phyloP scores from a whole-genome alignment of 2,113 vertebrate genomes.

The Dinomys branickii region DNA sequence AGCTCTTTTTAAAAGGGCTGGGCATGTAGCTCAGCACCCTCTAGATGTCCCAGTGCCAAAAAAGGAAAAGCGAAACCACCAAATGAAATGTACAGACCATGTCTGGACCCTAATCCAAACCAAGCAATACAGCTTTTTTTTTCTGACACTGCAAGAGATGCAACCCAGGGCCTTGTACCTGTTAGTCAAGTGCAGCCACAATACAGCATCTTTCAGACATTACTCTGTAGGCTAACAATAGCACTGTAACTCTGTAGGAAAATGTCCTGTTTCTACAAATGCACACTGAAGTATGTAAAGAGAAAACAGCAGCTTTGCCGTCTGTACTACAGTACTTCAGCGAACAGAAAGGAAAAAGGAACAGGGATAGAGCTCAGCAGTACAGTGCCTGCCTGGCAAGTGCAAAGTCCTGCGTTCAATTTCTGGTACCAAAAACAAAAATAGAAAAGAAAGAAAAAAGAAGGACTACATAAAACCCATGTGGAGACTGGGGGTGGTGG shows the following conservation, averaged over 20 bases:
- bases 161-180: neutral
- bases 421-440: too few relatives aligned
- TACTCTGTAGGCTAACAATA: constrained; percentile 33
- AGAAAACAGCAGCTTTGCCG: neutral
- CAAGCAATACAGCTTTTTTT: neutral
- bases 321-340: neutral
- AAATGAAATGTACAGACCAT: neutral
- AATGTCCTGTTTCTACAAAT: neutral
- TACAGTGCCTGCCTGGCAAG: too few relatives aligned
- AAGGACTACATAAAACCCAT: neutral
- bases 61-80: neutral
- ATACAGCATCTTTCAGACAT: neutral
- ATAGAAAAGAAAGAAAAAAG: neutral
- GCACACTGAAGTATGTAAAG: neutral
- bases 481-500: too few relatives aligned
- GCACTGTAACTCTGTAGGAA: neutral
- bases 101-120: neutral
- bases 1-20: neutral
- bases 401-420: too few relatives aligned
- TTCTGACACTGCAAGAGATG: neutral
- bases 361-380: too few relatives aligned
- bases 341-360: neutral
- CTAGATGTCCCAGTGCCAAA: neutral
- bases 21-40: neutral
- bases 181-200: neutral